These are phyloP conservation scores for Phalanger gymnotis DNA, from an alignment of 2,797 vertebrate genomes.

Conservation along the genomic window DNA sequence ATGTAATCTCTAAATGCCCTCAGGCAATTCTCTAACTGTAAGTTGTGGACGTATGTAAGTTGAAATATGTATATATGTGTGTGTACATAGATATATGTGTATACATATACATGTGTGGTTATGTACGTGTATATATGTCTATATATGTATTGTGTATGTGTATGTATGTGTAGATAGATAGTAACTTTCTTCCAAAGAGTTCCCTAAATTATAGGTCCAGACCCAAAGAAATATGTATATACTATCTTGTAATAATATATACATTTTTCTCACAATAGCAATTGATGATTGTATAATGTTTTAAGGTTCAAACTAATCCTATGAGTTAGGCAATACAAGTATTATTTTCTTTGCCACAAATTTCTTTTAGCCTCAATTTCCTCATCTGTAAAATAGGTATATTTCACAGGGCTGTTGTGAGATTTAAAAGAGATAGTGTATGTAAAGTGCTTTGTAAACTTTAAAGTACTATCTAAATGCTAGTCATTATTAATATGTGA, in stretches of 20 bases:
- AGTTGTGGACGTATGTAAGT: neutral
- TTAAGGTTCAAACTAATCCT: neutral
- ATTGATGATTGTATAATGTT: neutral
- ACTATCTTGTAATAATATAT: neutral
- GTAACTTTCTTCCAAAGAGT: neutral
- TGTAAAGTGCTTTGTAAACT: neutral
- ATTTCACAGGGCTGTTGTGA: neutral
- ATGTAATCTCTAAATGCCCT: neutral
- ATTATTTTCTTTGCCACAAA: neutral
- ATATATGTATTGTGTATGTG: neutral
- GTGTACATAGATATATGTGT: neutral
- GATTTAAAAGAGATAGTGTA: neutral
- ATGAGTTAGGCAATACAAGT: neutral
- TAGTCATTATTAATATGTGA: neutral
- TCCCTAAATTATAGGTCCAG: neutral
- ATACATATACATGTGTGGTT: neutral
- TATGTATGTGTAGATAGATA: neutral
- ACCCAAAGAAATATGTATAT: neutral
- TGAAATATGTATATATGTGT: neutral
- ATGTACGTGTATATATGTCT: neutral
- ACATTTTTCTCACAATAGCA: neutral
- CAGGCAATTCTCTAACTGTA: neutral
- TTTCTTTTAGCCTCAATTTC: neutral
- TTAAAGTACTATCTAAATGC: neutral
- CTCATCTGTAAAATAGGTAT: neutral